phyloP scores from a whole-genome alignment of 1,140 invertebrate genomes.

The Neotoxoptera formosana region DNA sequence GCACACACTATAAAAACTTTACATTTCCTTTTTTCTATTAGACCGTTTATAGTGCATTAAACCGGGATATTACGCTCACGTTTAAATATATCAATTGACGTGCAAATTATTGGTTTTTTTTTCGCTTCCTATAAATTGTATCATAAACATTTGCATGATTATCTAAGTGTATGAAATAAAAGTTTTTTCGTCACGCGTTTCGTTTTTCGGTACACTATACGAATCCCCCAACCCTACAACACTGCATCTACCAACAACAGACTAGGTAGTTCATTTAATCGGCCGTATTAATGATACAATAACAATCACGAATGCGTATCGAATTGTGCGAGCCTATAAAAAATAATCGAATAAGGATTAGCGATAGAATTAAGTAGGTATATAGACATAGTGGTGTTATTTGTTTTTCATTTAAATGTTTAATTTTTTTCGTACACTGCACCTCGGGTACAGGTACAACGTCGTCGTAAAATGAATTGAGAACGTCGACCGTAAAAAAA shows the following conservation, averaged over 20 bases:
- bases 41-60: not conserved
- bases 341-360: not conserved
- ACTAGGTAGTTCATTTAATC: not conserved
- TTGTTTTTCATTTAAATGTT: not conserved
- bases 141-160: not conserved
- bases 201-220: not conserved
- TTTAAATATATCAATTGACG: constrained; percentile 15
- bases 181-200: not conserved
- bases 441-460: not conserved
- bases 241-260: not conserved
- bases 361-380: not conserved
- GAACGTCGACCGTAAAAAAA: not conserved
- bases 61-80: not conserved
- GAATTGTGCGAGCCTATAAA: not conserved
- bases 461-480: not conserved
- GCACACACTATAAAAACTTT: not conserved
- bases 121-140: not conserved
- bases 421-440: not conserved
- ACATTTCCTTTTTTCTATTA: not conserved
- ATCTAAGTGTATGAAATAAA: not conserved
- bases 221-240: not conserved
- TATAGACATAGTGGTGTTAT: not conserved
- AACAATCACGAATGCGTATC: not conserved
- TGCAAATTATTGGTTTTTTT: not conserved
- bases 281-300: not conserved